Evolutionary conservation across 2,888 invertebrate species (phyloP), one percentile per base, ranked within the genome.

Genomic region (Erynnis tages): DNA sequence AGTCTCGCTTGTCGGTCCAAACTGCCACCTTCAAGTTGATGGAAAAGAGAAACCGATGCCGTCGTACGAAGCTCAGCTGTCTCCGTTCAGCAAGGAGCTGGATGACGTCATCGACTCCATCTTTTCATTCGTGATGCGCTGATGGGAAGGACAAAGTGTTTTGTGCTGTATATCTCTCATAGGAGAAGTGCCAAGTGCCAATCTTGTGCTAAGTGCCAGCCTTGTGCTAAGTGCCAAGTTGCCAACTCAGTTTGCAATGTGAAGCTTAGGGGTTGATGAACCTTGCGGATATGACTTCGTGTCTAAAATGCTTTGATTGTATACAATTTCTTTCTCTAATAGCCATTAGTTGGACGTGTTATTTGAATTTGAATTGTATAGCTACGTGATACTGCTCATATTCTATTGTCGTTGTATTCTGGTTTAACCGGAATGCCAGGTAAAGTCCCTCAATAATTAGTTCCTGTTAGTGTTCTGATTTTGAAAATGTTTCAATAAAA

Each of bases 91-190:
- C 71, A 86, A 82, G 59, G 84, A 87, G 21, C 59, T 89, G 72
- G 88, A 89, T 64, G 88, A 87, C 57, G 82, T 88, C 54, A 84
- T 89, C 54, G 88, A 89, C 52, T 85, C 86, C 0, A 82, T 89
- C 65, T 89, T 89, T 69, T 72, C 81, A 6, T 89, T 89, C 56
- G 88, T 87, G 53, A 87, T 86, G 84, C 88, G 88, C 54, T 88
- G 88, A 50, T 10, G 41, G 25, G 34, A 10, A 16, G 40, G 23
- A 48, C 21, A 21, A 14, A 13, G 48, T 48, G 48, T 38, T 38
- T 38, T 35, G 49, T 50, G 41, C 25, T 50, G 49, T 50, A 41
- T 43, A 50, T 43, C 41, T 43, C 49, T 50, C 10, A 21, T 10
- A 16, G 16, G 34, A 25, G 41, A 35, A 50, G 21, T 21, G 21